Conservation (phyloP, 2,113 vertebrate species). For the Corvus cornix region DNA sequence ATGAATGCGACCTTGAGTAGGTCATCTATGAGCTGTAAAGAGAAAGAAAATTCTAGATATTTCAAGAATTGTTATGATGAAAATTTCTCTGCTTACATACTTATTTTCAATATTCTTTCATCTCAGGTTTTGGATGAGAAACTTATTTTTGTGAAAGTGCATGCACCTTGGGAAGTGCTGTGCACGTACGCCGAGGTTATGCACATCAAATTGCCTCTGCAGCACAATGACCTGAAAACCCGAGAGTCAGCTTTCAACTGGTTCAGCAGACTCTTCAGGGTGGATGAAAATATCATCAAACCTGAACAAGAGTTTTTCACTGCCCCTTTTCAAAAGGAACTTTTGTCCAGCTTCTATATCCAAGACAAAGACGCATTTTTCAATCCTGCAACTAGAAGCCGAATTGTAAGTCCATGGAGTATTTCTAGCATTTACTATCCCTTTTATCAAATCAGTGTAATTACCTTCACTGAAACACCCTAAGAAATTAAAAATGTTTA, state of each 20-base stretch:
- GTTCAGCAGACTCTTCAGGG: constrained; percentile 83
- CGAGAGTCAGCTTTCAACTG: constrained; percentile 78
- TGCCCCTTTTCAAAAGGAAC: constrained; percentile 85
- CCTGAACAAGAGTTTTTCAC: constrained; percentile 89
- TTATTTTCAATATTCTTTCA: not conserved
- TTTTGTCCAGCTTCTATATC: constrained; percentile 79
- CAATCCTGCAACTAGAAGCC: constrained; percentile 88
- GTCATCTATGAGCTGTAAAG: not conserved
- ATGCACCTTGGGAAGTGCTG: constrained; percentile 89
- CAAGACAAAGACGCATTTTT: constrained; percentile 86
- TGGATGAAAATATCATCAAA: constrained; percentile 81
- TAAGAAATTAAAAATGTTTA: not conserved
- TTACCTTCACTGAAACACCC: not conserved
- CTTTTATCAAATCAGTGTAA: not conserved
- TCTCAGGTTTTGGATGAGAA: constrained; percentile 83
- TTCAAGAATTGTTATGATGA: not conserved
- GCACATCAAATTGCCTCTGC: constrained; percentile 91
- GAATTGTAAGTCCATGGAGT: constrained; percentile 80
- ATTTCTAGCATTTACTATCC: not conserved
- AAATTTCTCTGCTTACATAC: not conserved
- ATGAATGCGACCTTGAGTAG: not conserved
- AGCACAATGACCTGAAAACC: constrained; percentile 79
- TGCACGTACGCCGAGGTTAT: constrained; percentile 89
- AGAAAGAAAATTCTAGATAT: not conserved
- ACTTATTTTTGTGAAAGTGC: constrained; percentile 86